A percentile compares a stretch with the other conserved stretches of the same genome.
phyloP scores from a whole-genome alignment of 2,888 invertebrate species.

The Mesorhabditis belari region DNA sequence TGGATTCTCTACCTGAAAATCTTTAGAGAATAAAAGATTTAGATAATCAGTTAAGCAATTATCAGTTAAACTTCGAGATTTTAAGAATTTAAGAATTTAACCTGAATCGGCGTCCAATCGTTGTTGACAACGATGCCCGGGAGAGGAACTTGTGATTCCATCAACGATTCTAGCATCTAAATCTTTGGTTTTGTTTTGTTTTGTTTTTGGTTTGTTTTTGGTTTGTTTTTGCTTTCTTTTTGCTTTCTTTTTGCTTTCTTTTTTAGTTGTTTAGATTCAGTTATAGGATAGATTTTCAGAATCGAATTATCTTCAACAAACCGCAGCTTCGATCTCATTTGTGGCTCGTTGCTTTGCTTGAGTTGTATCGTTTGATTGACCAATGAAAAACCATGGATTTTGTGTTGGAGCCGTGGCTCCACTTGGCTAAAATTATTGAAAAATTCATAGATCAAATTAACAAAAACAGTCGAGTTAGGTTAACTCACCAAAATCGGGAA shows the following conservation, averaged over 20 bases:
- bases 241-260: no score
- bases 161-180: conserved; percentile 33
- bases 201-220: no score
- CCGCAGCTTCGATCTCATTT: conserved; percentile 28
- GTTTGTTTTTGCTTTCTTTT: no score
- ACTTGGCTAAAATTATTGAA: no score
- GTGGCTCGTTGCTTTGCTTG: conserved; percentile 24
- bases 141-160: conserved; percentile 21
- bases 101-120: conserved; percentile 25
- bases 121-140: conserved; percentile 20
- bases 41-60: background rate
- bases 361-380: conserved; percentile 29
- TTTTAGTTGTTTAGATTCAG: no score
- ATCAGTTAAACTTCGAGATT: no score
- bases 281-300: no score
- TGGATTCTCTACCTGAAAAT: conserved; percentile 21
- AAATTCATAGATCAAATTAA: no score
- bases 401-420: no score
- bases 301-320: conserved; percentile 3
- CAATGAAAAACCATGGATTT: conserved; percentile 29
- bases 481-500: conserved; percentile 20
- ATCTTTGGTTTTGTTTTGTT: no score
- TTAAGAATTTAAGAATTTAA: background rate
- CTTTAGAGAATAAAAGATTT: background rate
- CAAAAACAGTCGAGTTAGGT: background rate